These are phyloP conservation scores for silkworm (Bombyx mori) DNA, from an alignment of 1,140 invertebrate genomes.

Conservation along the genomic window ASM3026992v2 NC_085128.1:10020501-10021000, in stretches of 20 bases:
- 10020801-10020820: constrained; percentile 14
- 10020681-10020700: no score
- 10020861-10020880: not conserved
- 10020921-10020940: constrained; percentile 25
- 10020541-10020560: constrained; percentile 51
- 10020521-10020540: constrained; percentile 64
- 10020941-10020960: constrained; percentile 17
- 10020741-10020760: constrained; percentile 45
- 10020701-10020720: not conserved
- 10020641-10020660: constrained; percentile 49
- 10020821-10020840: constrained; percentile 13
- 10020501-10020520: constrained; percentile 65
- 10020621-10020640: constrained; percentile 67
- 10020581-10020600: constrained; percentile 52
- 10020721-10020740: constrained; percentile 16
- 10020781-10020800: constrained; percentile 49
- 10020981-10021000: constrained; percentile 57
- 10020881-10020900: not conserved
- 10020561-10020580: constrained; percentile 59
- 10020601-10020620: constrained; percentile 50
- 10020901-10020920: constrained; percentile 22
- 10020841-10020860: constrained; percentile 4
- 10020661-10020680: no score
- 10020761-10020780: constrained; percentile 63
- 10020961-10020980: constrained; percentile 44